These are phyloP conservation scores for Theretra japonica DNA, from an alignment of 2,888 invertebrate species.

Conservation along the genomic window DNA sequence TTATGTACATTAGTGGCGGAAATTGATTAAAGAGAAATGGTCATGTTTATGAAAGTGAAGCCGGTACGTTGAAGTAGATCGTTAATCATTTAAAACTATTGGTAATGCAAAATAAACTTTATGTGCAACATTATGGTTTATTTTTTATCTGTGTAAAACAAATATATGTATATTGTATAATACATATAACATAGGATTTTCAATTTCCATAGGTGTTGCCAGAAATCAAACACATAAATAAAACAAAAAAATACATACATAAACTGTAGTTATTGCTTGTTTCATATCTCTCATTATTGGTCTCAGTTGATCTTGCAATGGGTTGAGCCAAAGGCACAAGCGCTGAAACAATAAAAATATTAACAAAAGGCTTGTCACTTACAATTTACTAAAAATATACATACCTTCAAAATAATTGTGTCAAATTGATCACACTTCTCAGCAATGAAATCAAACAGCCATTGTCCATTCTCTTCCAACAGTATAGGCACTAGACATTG, in stretches of 20 bases:
- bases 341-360: constrained; percentile 54
- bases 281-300: constrained; percentile 76
- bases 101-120: background rate
- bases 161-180: too few species aligned
- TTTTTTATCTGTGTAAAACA: too few species aligned
- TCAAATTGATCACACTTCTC: constrained; percentile 81
- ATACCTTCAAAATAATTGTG: constrained; percentile 83
- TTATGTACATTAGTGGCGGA: too few species aligned
- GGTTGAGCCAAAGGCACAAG: constrained; percentile 77
- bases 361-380: background rate
- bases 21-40: too few species aligned
- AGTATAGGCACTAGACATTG: constrained; percentile 67
- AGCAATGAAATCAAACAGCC: constrained; percentile 80
- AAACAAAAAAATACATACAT: constrained; percentile 57
- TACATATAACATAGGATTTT: too few species aligned
- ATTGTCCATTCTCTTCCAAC: constrained; percentile 75
- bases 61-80: too few species aligned
- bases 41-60: too few species aligned
- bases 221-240: background rate
- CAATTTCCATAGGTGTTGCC: too few species aligned
- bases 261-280: constrained; percentile 72
- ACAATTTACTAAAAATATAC: background rate
- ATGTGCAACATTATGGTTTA: too few species aligned
- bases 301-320: constrained; percentile 77
- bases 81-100: background rate